These are phyloP conservation scores for Macquaria australasica DNA, from an alignment of 2,113 vertebrate genomes.

Conservation along the genomic window DNA sequence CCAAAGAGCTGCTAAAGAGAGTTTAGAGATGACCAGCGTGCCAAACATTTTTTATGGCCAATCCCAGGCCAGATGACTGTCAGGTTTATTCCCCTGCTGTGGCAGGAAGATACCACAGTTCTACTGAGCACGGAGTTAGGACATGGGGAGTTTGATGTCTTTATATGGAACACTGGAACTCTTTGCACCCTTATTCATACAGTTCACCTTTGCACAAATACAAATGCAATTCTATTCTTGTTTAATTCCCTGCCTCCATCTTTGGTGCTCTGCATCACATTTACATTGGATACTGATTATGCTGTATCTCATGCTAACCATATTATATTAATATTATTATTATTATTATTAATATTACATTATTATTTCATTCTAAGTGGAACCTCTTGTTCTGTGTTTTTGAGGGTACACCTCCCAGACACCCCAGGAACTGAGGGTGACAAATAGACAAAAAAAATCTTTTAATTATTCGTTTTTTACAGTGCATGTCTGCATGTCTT, in stretches of 20 bases:
- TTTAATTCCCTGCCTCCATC: not conserved
- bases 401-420: not conserved
- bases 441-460: not conserved
- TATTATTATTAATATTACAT: no score
- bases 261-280: not conserved
- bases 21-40: conserved; percentile 10
- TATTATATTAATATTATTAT: no score
- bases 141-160: conserved; percentile 36
- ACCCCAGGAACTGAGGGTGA: not conserved
- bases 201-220: conserved; percentile 11
- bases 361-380: not conserved
- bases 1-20: conserved; percentile 35
- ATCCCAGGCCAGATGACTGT: conserved; percentile 36
- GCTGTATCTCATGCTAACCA: accelerated
- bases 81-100: conserved; percentile 67
- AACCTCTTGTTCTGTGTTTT: not conserved
- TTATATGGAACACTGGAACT: conserved; percentile 21
- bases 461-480: not conserved
- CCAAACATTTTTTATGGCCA: conserved; percentile 41
- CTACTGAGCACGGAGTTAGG: conserved; percentile 4
- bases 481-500: not conserved
- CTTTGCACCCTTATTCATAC: not conserved
- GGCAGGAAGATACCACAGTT: conserved; percentile 60
- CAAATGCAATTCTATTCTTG: not conserved
- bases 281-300: not conserved